Evolutionary conservation across 2,797 vertebrate species (phyloP).

Genomic region (Lateolabrax maculatus): DNA sequence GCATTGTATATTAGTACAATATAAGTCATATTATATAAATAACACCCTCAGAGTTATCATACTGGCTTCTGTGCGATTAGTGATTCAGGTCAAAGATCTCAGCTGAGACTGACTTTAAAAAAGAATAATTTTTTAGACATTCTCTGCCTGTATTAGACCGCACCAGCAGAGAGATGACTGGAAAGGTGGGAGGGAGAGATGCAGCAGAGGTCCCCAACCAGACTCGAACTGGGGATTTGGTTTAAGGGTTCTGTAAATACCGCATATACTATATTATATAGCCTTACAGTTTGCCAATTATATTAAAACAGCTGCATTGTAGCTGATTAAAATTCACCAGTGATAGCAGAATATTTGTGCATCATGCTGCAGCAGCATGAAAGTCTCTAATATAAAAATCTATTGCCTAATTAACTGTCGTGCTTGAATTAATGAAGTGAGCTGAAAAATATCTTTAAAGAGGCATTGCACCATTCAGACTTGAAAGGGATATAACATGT

Average conservation of each 20-base stretch:
- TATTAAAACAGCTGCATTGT: slow-evolving; percentile 51
- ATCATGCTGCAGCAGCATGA: slow-evolving; percentile 65
- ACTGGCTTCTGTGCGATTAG: no score
- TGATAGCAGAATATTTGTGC: slow-evolving; percentile 66
- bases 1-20: not conserved
- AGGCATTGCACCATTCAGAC: slow-evolving; percentile 43
- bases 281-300: slow-evolving; percentile 33
- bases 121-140: no score
- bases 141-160: not conserved
- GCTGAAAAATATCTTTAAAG: slow-evolving; percentile 65
- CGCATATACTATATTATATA: slow-evolving; percentile 1
- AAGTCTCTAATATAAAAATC: slow-evolving; percentile 75
- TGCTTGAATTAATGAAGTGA: slow-evolving; percentile 76
- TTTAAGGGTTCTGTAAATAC: slow-evolving; percentile 19
- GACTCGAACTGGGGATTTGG: not conserved
- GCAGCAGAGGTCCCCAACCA: not conserved
- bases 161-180: not conserved
- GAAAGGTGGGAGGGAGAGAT: not conserved
- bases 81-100: no score
- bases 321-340: slow-evolving; percentile 77
- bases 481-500: slow-evolving; percentile 32
- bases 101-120: no score
- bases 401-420: slow-evolving; percentile 78
- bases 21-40: not conserved
- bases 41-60: no score